A percentile compares a stretch with the other conserved stretches of the same genome.
phyloP scores from a whole-genome alignment of 1,140 invertebrate species.

The Tetramorium simillimum region DNA sequence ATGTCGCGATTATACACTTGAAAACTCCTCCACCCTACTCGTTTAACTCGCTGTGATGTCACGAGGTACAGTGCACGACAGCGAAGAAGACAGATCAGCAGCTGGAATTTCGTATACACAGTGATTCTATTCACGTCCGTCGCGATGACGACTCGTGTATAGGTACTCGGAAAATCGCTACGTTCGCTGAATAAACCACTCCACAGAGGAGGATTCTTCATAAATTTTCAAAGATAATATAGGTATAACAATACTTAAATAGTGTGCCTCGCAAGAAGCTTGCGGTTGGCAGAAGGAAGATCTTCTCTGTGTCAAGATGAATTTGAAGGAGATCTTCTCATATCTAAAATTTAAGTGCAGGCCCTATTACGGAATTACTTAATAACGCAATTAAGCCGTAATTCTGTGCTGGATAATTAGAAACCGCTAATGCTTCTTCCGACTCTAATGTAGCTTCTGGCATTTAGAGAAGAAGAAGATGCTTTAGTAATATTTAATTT shows the following conservation, averaged over 20 bases:
- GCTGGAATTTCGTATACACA: constrained; percentile 25
- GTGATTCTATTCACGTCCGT: constrained; percentile 50
- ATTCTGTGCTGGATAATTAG: constrained; percentile 28
- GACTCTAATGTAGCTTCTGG: neutral
- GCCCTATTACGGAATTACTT: constrained; percentile 26
- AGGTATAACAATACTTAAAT: constrained; percentile 22
- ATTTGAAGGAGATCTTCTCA: constrained; percentile 1
- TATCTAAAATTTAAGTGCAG: constrained; percentile 30
- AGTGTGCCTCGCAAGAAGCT: neutral
- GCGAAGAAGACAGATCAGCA: constrained; percentile 55
- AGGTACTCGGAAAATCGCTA: constrained; percentile 26
- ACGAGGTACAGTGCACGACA: constrained; percentile 12
- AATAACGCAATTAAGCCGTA: constrained; percentile 28
- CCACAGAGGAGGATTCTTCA: constrained; percentile 7
- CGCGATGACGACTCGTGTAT: constrained; percentile 29
- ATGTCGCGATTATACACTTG: constrained; percentile 48
- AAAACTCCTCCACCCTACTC: constrained; percentile 41
- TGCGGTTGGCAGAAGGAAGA: neutral
- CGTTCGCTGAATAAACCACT: constrained; percentile 40
- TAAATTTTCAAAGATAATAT: constrained; percentile 5
- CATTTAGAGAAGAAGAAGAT: neutral
- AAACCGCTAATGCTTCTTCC: constrained; percentile 18
- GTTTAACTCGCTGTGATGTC: constrained; percentile 43
- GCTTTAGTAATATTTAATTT: constrained; percentile 3
- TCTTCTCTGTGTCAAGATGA: constrained; percentile 13